These are phyloP conservation scores for Hydriomena furcata DNA, from an alignment of 2,888 invertebrate species.

Conservation along the genomic window DNA sequence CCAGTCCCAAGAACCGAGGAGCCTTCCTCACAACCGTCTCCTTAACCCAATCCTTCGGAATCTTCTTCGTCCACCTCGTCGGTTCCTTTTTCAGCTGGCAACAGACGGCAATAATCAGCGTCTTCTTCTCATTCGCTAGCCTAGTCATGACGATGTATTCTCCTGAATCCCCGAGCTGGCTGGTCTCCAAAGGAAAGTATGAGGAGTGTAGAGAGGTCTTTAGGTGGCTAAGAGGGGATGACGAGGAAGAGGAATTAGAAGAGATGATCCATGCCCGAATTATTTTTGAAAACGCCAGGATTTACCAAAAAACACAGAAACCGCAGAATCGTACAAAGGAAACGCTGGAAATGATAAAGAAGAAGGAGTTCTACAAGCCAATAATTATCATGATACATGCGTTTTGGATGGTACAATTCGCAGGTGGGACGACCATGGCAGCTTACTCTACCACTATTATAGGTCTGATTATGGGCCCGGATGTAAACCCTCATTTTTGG, in stretches of 20 bases:
- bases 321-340: slow-evolving; percentile 33
- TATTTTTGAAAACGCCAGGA: slow-evolving; percentile 46
- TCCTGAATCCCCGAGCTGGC: slow-evolving; percentile 86
- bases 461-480: slow-evolving; percentile 78
- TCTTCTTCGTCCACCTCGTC: slow-evolving; percentile 83
- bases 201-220: slow-evolving; percentile 80
- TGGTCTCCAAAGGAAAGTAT: slow-evolving; percentile 75
- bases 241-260: slow-evolving; percentile 62
- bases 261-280: slow-evolving; percentile 57
- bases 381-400: slow-evolving; percentile 83
- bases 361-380: slow-evolving; percentile 81
- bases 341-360: slow-evolving; percentile 45
- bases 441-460: slow-evolving; percentile 86
- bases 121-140: slow-evolving; percentile 68
- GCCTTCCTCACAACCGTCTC: slow-evolving; percentile 82
- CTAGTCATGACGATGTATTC: slow-evolving; percentile 61
- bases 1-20: slow-evolving; percentile 83
- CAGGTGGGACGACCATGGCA: slow-evolving; percentile 86
- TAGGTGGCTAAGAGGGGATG: slow-evolving; percentile 80
- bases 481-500: slow-evolving; percentile 84
- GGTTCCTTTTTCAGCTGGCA: slow-evolving; percentile 84
- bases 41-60: slow-evolving; percentile 81
- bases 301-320: slow-evolving; percentile 35
- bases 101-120: slow-evolving; percentile 73
- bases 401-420: slow-evolving; percentile 85